Base-by-base conservation (phyloP, 2,113 vertebrate species). In the Semicossyphus pulcher region DNA sequence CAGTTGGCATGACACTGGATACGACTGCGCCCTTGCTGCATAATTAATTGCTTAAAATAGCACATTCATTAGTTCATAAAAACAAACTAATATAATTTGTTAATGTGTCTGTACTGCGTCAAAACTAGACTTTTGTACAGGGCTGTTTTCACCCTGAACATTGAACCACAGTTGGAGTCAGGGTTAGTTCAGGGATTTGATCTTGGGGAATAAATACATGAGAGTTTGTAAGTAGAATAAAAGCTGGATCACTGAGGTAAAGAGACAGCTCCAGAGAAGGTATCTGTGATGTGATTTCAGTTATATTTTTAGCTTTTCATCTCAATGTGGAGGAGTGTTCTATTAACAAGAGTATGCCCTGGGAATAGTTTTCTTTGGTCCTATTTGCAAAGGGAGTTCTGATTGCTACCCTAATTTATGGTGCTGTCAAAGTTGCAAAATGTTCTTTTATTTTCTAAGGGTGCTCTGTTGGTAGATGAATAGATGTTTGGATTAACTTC, bases 241-340 rank as follows among this genome's bases (percentile, higher is more conserved):
- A 63, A 79, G 83, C 59, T 64, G 56, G 53, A 78, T 86, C 49
- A 54, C 31, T 72, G n/a, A 60, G 42, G 47, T 36, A 54, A 23
- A 37, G 32, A 65, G 48, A 52, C 63, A 81, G 53, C 72, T 70
- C 64, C 59, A 68, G 65, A 51, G 37, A 64, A 58, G 45, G 21
- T 47, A 67, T 75, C 77, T 51, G 37, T 69, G 56, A 76, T 83
- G 44, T 74, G 73, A 86, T 80, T 72, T 45, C 11, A 28, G 12
- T 45, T 62, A n/a, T 89, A 77, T 89, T 80, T 89, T 89, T 57
- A 76, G 86, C 28, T 12, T 5, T 70, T 83, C 26, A 57, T 78
- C 69, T 80, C 42, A 71, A 47, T 49, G 28, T 63, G 69, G 59
- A 78, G 53, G 62, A 77, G 42, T 71, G 59, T 63, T 70, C 78